Conservation (phyloP, 2,797 vertebrate species). For the Trachops cirrhosus region DNA sequence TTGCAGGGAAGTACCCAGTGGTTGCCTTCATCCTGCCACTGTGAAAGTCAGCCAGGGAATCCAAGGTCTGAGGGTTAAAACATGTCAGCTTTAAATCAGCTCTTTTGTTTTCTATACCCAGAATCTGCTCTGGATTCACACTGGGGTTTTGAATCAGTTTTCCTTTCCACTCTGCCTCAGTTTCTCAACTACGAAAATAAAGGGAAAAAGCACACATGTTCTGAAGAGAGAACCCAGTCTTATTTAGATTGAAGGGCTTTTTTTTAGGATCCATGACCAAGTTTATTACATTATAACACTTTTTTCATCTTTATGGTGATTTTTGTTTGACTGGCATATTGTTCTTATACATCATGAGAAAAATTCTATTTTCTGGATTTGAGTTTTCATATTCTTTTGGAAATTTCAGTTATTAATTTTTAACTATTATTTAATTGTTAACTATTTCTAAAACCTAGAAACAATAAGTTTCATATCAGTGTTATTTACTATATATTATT, state of each 20-base stretch:
- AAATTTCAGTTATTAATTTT: neutral
- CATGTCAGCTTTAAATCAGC: neutral
- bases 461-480: neutral
- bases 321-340: conserved; percentile 5
- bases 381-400: conserved; percentile 1
- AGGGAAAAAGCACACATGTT: neutral
- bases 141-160: neutral
- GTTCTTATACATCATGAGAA: neutral
- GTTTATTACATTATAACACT: neutral
- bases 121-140: neutral
- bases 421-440: neutral
- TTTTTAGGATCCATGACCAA: neutral
- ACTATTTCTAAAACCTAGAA: neutral
- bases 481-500: conserved; percentile 18
- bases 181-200: neutral
- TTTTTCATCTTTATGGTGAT: neutral
- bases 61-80: neutral
- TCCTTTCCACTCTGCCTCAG: neutral
- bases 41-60: neutral
- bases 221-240: neutral
- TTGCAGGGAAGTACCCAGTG: neutral
- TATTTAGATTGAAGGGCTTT: neutral
- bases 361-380: neutral
- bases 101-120: neutral
- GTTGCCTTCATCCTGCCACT: neutral